A percentile compares a stretch with the other conserved stretches of the same genome.
phyloP scores from a whole-genome alignment of 2,797 vertebrate species.

The Clarias fuscus region DNA sequence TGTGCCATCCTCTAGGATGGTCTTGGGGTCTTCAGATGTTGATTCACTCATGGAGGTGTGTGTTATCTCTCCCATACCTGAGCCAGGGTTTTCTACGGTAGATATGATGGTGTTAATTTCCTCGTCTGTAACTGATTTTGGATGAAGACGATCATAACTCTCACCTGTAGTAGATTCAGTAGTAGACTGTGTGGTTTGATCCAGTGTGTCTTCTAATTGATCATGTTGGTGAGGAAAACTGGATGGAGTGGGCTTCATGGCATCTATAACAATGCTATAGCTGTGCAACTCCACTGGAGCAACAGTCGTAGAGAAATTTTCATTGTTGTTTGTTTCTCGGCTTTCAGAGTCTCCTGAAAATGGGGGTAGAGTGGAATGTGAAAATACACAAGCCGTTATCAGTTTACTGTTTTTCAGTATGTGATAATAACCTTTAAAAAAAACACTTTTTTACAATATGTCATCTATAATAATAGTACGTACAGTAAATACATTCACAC shows the following conservation, averaged over 20 bases:
- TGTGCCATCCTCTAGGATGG: neutral
- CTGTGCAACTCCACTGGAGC: neutral
- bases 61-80: conserved; percentile 22
- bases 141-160: neutral
- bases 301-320: neutral
- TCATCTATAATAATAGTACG: neutral
- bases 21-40: neutral
- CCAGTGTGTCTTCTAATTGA: neutral
- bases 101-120: rapidly evolving
- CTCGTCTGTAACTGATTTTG: neutral
- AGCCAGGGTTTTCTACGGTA: neutral
- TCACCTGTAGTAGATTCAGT: neutral
- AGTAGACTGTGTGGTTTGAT: neutral
- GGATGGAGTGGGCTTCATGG: neutral
- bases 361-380: neutral
- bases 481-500: neutral
- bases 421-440: neutral
- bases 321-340: neutral
- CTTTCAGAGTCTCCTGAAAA: neutral
- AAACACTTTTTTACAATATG: neutral
- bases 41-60: neutral
- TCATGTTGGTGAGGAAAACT: neutral
- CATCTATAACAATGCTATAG: neutral
- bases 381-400: neutral
- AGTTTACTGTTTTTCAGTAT: neutral